phyloP scores from a whole-genome alignment of 2,113 vertebrate species.

The Galeopterus variegatus region DNA sequence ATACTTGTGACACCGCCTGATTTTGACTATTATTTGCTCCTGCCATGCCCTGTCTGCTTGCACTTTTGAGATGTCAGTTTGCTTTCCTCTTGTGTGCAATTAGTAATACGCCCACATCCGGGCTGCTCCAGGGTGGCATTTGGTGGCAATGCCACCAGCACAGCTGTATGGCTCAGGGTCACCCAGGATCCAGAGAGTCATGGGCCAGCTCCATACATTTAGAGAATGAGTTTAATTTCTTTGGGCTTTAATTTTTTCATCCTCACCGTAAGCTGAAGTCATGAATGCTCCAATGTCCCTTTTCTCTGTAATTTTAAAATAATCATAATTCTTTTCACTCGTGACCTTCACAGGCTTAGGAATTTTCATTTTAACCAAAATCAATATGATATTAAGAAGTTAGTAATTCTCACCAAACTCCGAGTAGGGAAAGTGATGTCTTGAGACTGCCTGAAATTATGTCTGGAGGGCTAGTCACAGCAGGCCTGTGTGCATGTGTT shows the following conservation, averaged over 20 bases:
- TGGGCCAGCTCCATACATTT: background rate
- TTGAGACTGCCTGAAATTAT: background rate
- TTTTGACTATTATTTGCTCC: background rate
- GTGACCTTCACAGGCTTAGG: background rate
- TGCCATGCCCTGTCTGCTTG: background rate
- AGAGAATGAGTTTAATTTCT: background rate
- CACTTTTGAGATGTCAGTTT: background rate
- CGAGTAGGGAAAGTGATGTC: background rate
- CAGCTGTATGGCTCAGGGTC: background rate
- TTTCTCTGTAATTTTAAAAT: background rate
- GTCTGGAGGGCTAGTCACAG: slow-evolving; percentile 49
- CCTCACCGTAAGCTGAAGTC: background rate
- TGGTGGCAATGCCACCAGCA: background rate
- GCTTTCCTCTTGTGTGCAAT: background rate
- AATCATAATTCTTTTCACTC: background rate
- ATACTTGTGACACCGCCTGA: background rate
- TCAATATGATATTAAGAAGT: background rate
- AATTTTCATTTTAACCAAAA: background rate
- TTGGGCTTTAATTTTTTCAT: background rate
- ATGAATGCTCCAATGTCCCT: too few species aligned
- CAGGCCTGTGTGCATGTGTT: slow-evolving; percentile 48
- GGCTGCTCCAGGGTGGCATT: too few species aligned
- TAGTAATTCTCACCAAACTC: background rate
- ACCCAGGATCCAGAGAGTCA: background rate
- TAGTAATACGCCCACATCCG: background rate